phyloP scores from a whole-genome alignment of 37 sponge, comb jelly and placozoan species.

The Chondrilla cf. caribensis region DNA sequence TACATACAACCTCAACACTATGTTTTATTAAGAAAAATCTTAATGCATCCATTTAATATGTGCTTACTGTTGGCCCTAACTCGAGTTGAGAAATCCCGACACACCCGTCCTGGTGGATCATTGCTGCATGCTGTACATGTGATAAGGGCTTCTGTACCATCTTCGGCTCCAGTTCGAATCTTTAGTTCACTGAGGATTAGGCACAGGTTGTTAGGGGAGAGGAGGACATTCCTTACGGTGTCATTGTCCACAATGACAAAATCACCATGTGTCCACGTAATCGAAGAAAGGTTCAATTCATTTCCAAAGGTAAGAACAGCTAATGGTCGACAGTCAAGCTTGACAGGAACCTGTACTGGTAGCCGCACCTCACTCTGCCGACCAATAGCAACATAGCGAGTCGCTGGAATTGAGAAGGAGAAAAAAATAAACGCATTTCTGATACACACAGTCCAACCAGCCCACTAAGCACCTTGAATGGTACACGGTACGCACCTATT shows the following conservation, averaged over 20 bases:
- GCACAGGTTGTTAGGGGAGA: background rate
- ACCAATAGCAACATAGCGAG: conserved; percentile 12
- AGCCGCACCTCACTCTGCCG: background rate
- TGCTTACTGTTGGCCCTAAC: background rate
- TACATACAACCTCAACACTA: no score
- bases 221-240: background rate
- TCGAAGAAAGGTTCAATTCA: background rate
- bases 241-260: background rate
- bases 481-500: no score
- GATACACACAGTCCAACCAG: no score
- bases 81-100: background rate
- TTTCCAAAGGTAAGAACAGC: background rate
- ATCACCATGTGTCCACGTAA: background rate
- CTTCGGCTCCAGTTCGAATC: background rate
- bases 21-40: no score
- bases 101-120: background rate
- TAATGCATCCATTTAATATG: no score
- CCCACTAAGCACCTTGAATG: no score
- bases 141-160: background rate
- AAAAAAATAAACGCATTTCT: no score
- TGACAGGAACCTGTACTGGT: background rate
- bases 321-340: background rate
- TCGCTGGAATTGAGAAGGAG: no score
- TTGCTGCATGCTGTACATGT: background rate
- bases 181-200: background rate